Evolutionary conservation across 2,113 vertebrate species (phyloP).

Genomic region (Cynocephalus volans): DNA sequence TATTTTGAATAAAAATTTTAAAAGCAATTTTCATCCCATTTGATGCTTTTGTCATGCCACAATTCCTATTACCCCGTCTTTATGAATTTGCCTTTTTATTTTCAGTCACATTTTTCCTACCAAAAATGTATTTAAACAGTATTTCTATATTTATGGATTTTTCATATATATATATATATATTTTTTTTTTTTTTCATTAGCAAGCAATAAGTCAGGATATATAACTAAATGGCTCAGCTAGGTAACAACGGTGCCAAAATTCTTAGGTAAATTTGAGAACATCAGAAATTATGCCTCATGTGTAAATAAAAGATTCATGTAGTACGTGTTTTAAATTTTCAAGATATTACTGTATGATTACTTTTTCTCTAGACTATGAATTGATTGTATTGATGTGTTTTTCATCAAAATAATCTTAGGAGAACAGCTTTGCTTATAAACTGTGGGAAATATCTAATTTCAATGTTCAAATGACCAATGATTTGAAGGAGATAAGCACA

Average conservation of each 20-base stretch:
- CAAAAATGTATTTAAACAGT: constrained; percentile 4
- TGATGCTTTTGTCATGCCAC: not conserved
- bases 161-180: not conserved
- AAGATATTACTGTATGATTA: not conserved
- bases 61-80: not conserved
- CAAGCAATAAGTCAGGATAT: not conserved
- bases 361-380: constrained; percentile 42
- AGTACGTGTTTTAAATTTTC: not conserved
- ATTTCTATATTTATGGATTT: not conserved
- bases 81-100: not conserved
- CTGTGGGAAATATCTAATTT: constrained; percentile 80
- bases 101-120: constrained; percentile 10
- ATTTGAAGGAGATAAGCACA: constrained; percentile 84
- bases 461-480: constrained; percentile 81
- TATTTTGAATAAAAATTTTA: constrained; percentile 44
- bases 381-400: constrained; percentile 27
- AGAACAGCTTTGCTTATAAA: constrained; percentile 80
- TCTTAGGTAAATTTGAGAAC: not conserved
- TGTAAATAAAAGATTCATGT: not conserved
- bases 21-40: not conserved
- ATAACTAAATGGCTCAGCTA: not conserved
- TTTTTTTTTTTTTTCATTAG: not conserved
- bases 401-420: not conserved
- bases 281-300: not conserved
- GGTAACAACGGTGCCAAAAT: not conserved